phyloP scores from a whole-genome alignment of 2,113 vertebrate genomes.

The Speoplatyrhinus poulsoni region DNA sequence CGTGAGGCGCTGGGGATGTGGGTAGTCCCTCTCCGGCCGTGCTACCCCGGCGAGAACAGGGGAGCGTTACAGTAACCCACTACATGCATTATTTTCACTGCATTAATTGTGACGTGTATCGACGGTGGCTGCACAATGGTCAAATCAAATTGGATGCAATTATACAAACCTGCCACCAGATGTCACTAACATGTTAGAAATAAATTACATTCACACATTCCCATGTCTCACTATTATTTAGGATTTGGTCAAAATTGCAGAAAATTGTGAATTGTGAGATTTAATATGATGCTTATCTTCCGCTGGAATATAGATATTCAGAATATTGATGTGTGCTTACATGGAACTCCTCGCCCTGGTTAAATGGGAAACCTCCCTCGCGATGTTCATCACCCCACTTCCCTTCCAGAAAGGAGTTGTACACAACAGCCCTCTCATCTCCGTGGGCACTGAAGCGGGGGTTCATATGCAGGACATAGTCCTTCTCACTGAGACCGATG shows the following conservation, averaged over 20 bases:
- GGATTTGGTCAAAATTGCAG: not conserved
- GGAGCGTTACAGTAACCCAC: too few relatives aligned
- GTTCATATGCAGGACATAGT: conserved; percentile 73
- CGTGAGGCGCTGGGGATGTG: too few relatives aligned
- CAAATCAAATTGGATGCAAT: not conserved
- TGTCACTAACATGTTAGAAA: not conserved
- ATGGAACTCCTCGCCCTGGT: conserved; percentile 67
- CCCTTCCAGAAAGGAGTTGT: conserved; percentile 73
- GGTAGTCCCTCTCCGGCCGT: too few relatives aligned
- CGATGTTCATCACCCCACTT: conserved; percentile 71
- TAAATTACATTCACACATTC: not conserved
- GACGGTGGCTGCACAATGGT: too few relatives aligned
- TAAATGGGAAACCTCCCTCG: conserved; percentile 71
- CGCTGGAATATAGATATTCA: not conserved
- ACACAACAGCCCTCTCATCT: conserved; percentile 66
- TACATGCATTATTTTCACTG: too few relatives aligned
- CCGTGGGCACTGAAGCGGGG: conserved; percentile 72
- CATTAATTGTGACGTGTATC: too few relatives aligned
- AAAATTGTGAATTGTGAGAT: too few relatives aligned
- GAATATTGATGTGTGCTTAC: conserved; percentile 33
- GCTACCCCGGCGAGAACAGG: too few relatives aligned
- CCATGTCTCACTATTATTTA: not conserved
- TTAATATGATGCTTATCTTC: not conserved
- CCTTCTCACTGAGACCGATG: conserved; percentile 59
- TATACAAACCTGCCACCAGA: conserved; percentile 21